phyloP scores from a whole-genome alignment of 2,113 vertebrate genomes.

The Oplegnathus fasciatus region DNA sequence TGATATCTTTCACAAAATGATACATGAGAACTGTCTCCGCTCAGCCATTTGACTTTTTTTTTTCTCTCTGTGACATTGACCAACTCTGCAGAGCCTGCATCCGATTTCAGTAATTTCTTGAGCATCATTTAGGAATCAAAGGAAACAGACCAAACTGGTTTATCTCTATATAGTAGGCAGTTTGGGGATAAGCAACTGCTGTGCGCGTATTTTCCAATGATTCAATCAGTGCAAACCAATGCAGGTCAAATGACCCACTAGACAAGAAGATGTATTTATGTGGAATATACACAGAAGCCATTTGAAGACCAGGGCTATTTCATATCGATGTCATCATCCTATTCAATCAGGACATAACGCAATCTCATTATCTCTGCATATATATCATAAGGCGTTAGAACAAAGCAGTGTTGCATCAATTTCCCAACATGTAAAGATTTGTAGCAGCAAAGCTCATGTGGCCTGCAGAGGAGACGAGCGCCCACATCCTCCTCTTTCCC shows the following conservation, averaged over 20 bases:
- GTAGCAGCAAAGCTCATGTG: constrained; percentile 59
- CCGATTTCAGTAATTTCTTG: constrained; percentile 25
- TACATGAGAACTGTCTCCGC: constrained; percentile 6
- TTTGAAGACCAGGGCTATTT: constrained; percentile 69
- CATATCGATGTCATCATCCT: constrained; percentile 79
- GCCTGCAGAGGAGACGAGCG: constrained; percentile 23
- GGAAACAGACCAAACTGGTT: not conserved
- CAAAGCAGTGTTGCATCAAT: constrained; percentile 72
- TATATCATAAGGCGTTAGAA: constrained; percentile 61
- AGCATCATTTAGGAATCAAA: constrained; percentile 4
- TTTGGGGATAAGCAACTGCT: constrained; percentile 4
- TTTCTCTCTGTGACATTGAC: constrained; percentile 45
- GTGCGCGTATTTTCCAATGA: constrained; percentile 34
- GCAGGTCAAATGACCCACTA: constrained; percentile 64
- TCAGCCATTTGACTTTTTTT: constrained; percentile 8
- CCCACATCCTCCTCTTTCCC: constrained; percentile 27
- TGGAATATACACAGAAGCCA: constrained; percentile 31
- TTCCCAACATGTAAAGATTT: constrained; percentile 62
- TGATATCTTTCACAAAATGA: constrained; percentile 37
- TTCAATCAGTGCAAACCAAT: constrained; percentile 37
- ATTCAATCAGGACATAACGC: constrained; percentile 64
- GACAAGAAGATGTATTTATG: constrained; percentile 51
- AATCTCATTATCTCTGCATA: constrained; percentile 75
- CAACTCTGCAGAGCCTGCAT: constrained; percentile 35
- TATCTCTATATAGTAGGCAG: not conserved